A percentile compares a stretch with the other conserved stretches of the same genome.
Conservation (phyloP, 2,113 vertebrate species). For the Tachysurus fulvidraco region DNA sequence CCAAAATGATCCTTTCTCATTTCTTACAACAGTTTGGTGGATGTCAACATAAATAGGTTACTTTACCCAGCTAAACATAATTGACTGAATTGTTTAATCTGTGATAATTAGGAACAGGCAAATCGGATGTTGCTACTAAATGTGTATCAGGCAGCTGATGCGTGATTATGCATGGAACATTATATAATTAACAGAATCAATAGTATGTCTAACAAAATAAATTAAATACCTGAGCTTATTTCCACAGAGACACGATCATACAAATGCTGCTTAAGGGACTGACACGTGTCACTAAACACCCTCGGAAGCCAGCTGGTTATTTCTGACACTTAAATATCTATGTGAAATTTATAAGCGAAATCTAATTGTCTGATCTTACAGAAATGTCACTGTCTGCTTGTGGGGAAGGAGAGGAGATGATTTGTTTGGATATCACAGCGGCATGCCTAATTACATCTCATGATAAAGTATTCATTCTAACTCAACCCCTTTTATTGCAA, state of each 20-base stretch:
- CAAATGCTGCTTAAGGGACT: neutral
- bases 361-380: conserved; percentile 7
- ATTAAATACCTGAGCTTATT: conserved; percentile 13
- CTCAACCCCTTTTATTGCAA: neutral
- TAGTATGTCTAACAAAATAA: conserved; percentile 16
- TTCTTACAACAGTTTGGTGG: neutral
- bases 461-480: conserved; percentile 8
- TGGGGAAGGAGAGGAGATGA: neutral
- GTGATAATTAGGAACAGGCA: conserved; percentile 9
- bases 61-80: neutral
- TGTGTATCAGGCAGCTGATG: conserved; percentile 8
- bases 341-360: neutral
- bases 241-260: neutral
- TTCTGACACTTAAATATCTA: neutral
- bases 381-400: neutral
- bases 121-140: conserved; percentile 6
- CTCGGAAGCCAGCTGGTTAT: neutral
- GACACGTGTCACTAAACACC: neutral
- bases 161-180: conserved; percentile 1
- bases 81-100: conserved; percentile 11
- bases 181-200: conserved; percentile 21
- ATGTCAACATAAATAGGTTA: neutral
- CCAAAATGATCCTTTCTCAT: neutral
- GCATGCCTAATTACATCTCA: neutral
- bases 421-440: neutral